A percentile compares a stretch with the other conserved stretches of the same genome.
Conservation (phyloP, 2,888 invertebrate species). For the Drosophila acutilabella region DNA sequence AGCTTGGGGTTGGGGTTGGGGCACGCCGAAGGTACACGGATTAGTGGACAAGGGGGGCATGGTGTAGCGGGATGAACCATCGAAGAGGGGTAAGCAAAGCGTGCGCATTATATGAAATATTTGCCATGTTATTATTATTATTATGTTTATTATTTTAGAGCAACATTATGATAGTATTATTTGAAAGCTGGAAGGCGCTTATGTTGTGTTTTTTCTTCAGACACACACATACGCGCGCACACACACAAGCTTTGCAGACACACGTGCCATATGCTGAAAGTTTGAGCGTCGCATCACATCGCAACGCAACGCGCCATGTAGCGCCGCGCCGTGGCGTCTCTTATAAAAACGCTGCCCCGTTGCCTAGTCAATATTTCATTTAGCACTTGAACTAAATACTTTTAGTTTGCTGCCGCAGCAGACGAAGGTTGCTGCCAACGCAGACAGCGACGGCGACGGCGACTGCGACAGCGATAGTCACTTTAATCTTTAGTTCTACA, state of each 20-base stretch:
- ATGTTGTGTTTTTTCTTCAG: constrained; percentile 1
- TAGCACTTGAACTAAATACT: constrained; percentile 81
- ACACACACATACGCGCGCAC: constrained; percentile 1
- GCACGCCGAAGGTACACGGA: too few species aligned
- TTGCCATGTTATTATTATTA: constrained; percentile 70
- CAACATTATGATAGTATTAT: constrained; percentile 53
- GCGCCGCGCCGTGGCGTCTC: constrained; percentile 30
- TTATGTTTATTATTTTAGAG: constrained; percentile 61
- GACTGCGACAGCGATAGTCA: constrained; percentile 15
- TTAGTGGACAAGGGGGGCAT: not conserved
- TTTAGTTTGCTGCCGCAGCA: constrained; percentile 69
- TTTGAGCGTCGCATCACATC: constrained; percentile 40
- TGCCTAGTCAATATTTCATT: constrained; percentile 79
- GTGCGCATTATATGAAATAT: constrained; percentile 47
- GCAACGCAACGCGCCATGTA: constrained; percentile 4
- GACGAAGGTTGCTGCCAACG: constrained; percentile 61
- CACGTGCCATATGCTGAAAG: constrained; percentile 70
- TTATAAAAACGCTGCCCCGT: constrained; percentile 33
- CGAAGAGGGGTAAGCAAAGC: not conserved
- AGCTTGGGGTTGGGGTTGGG: not conserved
- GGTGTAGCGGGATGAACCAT: not conserved
- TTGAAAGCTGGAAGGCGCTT: constrained; percentile 18
- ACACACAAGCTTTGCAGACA: constrained; percentile 42
- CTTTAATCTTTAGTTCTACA: constrained; percentile 31
- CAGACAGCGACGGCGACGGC: constrained; percentile 4